Evolutionary conservation across 2,113 vertebrate genomes (phyloP), one percentile per base, ranked within the genome.

Genomic region (Hemiprocne comata): DNA sequence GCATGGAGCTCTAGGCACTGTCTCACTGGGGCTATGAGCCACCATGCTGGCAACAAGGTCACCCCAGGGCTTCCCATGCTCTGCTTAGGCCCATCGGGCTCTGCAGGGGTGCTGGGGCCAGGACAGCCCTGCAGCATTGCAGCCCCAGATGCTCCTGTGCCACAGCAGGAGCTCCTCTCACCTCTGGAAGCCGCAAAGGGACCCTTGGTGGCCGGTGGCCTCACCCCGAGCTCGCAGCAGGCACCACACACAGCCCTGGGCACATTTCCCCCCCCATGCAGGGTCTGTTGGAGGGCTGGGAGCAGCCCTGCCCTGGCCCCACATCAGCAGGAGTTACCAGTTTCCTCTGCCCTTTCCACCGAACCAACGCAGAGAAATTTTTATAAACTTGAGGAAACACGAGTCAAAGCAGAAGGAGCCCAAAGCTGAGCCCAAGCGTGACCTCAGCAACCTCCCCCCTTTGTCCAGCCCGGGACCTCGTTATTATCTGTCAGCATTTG

Each of bases 391-490:
- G 90, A 96, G 95, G 96, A 96, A 97, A 95, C 11, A 0, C 33
- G 4, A 93, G 71, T 94, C 92, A 96, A 92, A 94, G 95, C 94
- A 94, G 65, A 90, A 79, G 87, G 72, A 95, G 72, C 50, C 57
- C 90, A 36, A 81, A 92, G 97, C 98, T 93, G 97, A 97, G 95
- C 92, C 79, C 77, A 97, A 96, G 93, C 8, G 5, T 91, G 95
- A 97, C 96, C 95, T 95, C 82, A 80, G 75, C 90, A 87, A 94
- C 94, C 95, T 94, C 87, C 97, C 98, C 97, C 98, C 98, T 98
- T 98, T 97, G 97, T 98, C 98, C 97, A 97, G 97, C 98, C 98
- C 85, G 97, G 98, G 98, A 98, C 98, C 98, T 98, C 98, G 97
- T 98, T 97, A 97, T 98, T 97, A 98, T 98, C 94, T 94, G 96